Evolutionary conservation across 2,888 invertebrate genomes (phyloP).

Genomic region (Hemicrepidius hirtus): DNA sequence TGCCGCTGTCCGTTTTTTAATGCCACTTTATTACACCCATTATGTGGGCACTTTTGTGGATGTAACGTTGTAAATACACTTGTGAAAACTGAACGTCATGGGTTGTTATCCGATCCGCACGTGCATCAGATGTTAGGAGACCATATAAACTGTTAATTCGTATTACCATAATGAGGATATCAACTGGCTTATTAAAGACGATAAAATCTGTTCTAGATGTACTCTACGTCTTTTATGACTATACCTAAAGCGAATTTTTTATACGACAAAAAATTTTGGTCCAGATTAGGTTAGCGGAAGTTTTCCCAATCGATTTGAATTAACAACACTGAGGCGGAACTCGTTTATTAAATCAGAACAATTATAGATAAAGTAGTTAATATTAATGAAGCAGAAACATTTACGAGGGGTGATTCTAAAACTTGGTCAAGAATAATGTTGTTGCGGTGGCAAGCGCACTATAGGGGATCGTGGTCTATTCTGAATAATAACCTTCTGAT

Average conservation of each 20-base stretch:
- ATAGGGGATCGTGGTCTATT: no score
- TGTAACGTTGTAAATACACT: conserved; percentile 20
- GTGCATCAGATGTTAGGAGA: conserved; percentile 28
- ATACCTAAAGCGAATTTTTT: neutral
- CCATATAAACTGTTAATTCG: conserved; percentile 15
- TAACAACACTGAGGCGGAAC: no score
- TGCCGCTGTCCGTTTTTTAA: conserved; percentile 33
- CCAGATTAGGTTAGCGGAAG: no score
- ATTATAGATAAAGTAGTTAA: no score
- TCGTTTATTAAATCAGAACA: no score
- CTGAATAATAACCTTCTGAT: no score
- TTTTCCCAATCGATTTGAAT: no score
- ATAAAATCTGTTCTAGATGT: conserved; percentile 14
- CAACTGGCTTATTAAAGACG: conserved; percentile 1
- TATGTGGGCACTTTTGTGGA: conserved; percentile 35
- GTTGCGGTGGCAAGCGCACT: no score
- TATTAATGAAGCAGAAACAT: no score
- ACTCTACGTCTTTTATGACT: conserved; percentile 4
- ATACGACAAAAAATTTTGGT: no score
- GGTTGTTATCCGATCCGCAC: conserved; percentile 24
- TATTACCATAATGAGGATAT: conserved; percentile 23
- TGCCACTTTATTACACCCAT: conserved; percentile 33
- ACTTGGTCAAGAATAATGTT: no score
- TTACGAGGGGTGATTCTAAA: no score
- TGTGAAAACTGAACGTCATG: conserved; percentile 26